phyloP scores from a whole-genome alignment of 2,888 invertebrate genomes.

The Drepana falcataria region DNA sequence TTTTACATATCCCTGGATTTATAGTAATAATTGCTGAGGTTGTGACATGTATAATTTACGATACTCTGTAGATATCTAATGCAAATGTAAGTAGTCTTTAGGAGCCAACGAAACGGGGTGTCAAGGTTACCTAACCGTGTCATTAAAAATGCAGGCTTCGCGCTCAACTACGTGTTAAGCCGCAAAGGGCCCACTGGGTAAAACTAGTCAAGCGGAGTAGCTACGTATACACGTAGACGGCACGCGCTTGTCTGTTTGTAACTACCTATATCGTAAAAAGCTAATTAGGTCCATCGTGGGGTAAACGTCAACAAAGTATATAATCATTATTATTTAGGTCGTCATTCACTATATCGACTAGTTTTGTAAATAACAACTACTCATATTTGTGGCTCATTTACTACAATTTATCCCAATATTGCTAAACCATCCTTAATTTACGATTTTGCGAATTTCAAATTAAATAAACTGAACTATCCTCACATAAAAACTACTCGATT shows the following conservation, averaged over 20 bases:
- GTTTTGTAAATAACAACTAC: too few relatives aligned
- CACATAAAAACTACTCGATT: too few relatives aligned
- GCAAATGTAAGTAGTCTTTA: constrained; percentile 30
- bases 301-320: neutral
- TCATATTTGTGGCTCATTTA: too few relatives aligned
- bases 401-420: too few relatives aligned
- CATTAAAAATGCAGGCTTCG: constrained; percentile 40
- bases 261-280: neutral
- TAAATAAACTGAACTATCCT: too few relatives aligned
- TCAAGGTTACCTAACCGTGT: constrained; percentile 38
- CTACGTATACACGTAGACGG: too few relatives aligned
- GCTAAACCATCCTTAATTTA: too few relatives aligned
- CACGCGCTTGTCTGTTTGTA: constrained; percentile 11
- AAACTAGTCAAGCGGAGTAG: constrained; percentile 10
- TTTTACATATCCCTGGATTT: too few relatives aligned
- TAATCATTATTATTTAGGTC: neutral
- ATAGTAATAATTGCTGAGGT: too few relatives aligned
- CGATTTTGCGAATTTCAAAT: too few relatives aligned
- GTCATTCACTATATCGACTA: too few relatives aligned
- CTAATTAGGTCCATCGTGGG: constrained; percentile 10
- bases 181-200: constrained; percentile 30
- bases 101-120: constrained; percentile 30
- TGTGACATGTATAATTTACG: too few relatives aligned
- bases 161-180: constrained; percentile 31
- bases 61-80: neutral